phyloP scores from a whole-genome alignment of 2,888 invertebrate species.

The Limulus polyphemus region DNA sequence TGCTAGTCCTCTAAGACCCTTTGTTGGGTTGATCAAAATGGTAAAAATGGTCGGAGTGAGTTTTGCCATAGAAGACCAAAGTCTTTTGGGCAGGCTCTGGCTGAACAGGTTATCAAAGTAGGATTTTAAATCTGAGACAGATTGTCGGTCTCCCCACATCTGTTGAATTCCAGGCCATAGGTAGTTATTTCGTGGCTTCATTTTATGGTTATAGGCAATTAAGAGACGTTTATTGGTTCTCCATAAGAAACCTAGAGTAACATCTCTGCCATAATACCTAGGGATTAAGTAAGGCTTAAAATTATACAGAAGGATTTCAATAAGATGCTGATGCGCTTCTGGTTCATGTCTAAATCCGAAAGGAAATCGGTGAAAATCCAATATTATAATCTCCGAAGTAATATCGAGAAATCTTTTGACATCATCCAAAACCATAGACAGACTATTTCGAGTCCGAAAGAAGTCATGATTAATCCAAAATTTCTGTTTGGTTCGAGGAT shows the following conservation, averaged over 20 bases:
- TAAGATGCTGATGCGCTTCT: conserved; percentile 35
- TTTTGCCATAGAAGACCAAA: conserved; percentile 58
- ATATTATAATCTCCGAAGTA: conserved; percentile 47
- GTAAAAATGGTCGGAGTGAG: conserved; percentile 53
- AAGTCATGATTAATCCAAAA: conserved; percentile 21
- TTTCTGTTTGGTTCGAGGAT: conserved; percentile 8
- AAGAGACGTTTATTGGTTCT: conserved; percentile 45
- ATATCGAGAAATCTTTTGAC: conserved; percentile 43
- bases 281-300: conserved; percentile 36
- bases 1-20: conserved; percentile 51
- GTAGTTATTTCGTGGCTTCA: neutral
- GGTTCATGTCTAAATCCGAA: conserved; percentile 35
- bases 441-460: conserved; percentile 12
- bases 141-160: conserved; percentile 50
- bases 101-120: conserved; percentile 37
- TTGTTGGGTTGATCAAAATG: conserved; percentile 45
- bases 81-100: conserved; percentile 22
- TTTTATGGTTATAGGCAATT: conserved; percentile 46
- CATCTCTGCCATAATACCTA: conserved; percentile 28
- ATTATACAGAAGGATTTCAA: conserved; percentile 35
- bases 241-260: conserved; percentile 49
- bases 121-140: conserved; percentile 42
- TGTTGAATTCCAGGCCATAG: conserved; percentile 19
- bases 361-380: conserved; percentile 50
- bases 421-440: conserved; percentile 31